Evolutionary conservation across 2,888 invertebrate species (phyloP).

Genomic region (Mycalesis mineus): DNA sequence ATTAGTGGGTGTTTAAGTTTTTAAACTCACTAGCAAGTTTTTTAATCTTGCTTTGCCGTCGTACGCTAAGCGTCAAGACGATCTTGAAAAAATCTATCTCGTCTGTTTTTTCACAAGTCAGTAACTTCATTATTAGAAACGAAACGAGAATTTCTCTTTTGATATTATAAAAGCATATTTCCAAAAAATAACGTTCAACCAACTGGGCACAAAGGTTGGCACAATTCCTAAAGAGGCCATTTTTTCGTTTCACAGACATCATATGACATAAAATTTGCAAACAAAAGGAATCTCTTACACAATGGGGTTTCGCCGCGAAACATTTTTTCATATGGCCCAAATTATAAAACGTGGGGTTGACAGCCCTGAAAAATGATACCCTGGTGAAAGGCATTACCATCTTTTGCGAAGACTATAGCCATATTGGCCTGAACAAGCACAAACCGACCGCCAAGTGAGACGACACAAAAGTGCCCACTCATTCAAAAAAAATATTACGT

Average conservation of each 20-base stretch:
- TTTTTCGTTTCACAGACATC: conserved; percentile 18
- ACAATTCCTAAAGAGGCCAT: conserved; percentile 26
- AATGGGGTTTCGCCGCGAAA: conserved; percentile 15
- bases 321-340: conserved; percentile 25
- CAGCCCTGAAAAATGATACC: conserved; percentile 30
- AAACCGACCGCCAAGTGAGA: neutral
- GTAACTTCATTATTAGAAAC: too few species aligned
- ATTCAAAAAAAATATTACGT: neutral
- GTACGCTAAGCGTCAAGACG: too few species aligned
- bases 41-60: too few species aligned
- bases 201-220: conserved; percentile 14
- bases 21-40: too few species aligned
- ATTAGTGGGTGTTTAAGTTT: too few species aligned
- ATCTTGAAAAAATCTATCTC: too few species aligned
- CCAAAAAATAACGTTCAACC: too few species aligned
- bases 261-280: conserved; percentile 25
- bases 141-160: too few species aligned
- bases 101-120: too few species aligned
- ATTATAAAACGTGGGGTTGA: conserved; percentile 29
- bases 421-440: neutral
- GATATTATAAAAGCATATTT: too few species aligned
- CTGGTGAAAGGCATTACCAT: conserved; percentile 23
- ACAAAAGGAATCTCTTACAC: conserved; percentile 22
- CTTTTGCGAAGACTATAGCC: conserved; percentile 14
- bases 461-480: neutral